Evolutionary conservation across 2,797 vertebrate species (phyloP).

Genomic region (Potorous gilbertii): DNA sequence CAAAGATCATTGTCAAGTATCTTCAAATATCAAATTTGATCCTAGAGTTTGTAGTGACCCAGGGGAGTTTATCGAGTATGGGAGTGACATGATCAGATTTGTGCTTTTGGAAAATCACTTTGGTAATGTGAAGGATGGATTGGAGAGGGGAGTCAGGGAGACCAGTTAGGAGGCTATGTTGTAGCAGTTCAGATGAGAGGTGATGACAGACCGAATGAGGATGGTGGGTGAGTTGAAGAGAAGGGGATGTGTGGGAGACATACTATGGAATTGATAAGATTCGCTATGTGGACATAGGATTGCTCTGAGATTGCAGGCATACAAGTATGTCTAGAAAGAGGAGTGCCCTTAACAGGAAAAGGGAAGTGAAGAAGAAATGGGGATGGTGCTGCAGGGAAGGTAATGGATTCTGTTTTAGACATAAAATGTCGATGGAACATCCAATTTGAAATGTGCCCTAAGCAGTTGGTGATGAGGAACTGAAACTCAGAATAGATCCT

Average conservation of each 20-base stretch:
- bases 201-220: neutral
- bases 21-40: neutral
- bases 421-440: neutral
- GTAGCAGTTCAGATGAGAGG: neutral
- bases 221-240: neutral
- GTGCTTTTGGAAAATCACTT: neutral
- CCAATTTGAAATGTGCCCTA: neutral
- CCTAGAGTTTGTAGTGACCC: neutral
- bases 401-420: neutral
- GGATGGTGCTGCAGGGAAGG: neutral
- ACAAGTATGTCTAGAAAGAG: neutral
- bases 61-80: neutral
- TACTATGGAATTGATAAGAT: neutral
- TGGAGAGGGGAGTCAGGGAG: neutral
- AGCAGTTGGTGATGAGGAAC: neutral
- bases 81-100: neutral
- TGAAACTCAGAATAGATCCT: neutral
- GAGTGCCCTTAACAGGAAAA: neutral
- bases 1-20: neutral
- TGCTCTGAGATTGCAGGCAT: neutral
- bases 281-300: neutral
- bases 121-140: neutral
- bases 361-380: neutral
- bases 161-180: neutral
- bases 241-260: neutral